phyloP scores from a whole-genome alignment of 2,888 invertebrate species.

The Trachelus stipa region DNA sequence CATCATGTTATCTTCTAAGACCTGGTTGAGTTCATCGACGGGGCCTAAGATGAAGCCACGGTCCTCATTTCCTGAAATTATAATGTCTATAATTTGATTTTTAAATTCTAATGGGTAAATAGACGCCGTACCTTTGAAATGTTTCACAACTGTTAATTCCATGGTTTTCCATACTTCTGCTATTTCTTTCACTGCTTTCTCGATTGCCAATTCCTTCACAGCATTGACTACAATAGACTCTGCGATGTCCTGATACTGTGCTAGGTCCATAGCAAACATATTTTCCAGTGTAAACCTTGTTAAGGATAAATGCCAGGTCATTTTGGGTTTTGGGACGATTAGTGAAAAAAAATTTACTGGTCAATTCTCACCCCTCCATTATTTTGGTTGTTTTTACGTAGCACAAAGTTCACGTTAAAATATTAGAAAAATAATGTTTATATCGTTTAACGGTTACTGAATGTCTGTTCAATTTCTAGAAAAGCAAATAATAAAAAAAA shows the following conservation, averaged over 20 bases:
- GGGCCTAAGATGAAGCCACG: conserved; percentile 85
- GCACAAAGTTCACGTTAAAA: not conserved
- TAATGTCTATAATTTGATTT: conserved; percentile 64
- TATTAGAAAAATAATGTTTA: not conserved
- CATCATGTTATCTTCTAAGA: conserved; percentile 90
- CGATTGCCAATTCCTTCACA: conserved; percentile 91
- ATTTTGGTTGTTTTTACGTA: not conserved
- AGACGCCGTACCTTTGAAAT: conserved; percentile 70
- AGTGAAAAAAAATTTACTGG: not conserved
- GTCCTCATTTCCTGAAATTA: conserved; percentile 73
- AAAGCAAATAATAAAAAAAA: not conserved
- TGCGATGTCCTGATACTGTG: conserved; percentile 86
- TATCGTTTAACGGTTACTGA: not conserved
- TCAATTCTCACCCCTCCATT: conserved; percentile 32
- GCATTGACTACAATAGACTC: conserved; percentile 89
- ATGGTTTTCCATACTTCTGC: conserved; percentile 80
- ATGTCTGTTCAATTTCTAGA: not conserved
- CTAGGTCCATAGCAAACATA: conserved; percentile 93
- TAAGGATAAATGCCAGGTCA: not conserved
- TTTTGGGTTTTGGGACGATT: not conserved
- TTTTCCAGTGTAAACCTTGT: conserved; percentile 87
- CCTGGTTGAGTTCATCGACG: conserved; percentile 84
- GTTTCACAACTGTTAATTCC: conserved; percentile 74
- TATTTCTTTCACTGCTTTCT: conserved; percentile 86
- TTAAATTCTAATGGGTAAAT: conserved; percentile 31